Evolutionary conservation across 2,888 invertebrate genomes (phyloP).

Genomic region (Euplagia quadripunctaria): DNA sequence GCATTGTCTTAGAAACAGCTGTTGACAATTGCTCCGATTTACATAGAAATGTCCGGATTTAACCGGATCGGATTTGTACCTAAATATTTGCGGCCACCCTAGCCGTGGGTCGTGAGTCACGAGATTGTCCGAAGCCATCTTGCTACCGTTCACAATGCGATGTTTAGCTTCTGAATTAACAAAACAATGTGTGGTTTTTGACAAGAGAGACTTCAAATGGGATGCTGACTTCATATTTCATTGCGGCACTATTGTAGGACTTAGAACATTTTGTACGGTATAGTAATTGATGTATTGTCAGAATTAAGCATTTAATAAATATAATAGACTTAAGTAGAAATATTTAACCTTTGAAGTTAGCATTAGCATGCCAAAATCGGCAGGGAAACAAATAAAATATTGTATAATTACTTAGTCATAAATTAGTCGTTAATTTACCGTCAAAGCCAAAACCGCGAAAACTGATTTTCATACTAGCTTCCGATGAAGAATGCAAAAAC

Average conservation of each 20-base stretch:
- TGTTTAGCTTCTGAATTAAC: constrained; percentile 49
- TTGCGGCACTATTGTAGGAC: constrained; percentile 29
- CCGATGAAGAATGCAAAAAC: too few species aligned
- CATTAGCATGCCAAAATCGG: too few species aligned
- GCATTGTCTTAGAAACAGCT: not conserved
- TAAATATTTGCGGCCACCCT: constrained; percentile 14
- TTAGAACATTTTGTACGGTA: not conserved
- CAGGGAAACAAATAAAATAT: too few species aligned
- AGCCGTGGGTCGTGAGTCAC: constrained; percentile 80
- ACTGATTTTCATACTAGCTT: too few species aligned
- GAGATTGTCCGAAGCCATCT: constrained; percentile 77
- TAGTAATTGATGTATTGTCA: not conserved
- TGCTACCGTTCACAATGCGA: constrained; percentile 71
- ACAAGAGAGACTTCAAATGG: constrained; percentile 50
- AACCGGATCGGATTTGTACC: not conserved
- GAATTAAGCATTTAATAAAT: too few species aligned
- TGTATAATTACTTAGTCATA: too few species aligned
- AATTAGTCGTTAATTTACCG: too few species aligned
- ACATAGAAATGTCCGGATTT: not conserved
- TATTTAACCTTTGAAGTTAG: too few species aligned
- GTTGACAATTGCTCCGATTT: not conserved
- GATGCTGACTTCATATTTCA: constrained; percentile 41
- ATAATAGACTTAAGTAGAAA: too few species aligned
- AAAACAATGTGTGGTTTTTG: constrained; percentile 57
- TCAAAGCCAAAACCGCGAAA: too few species aligned